These are phyloP conservation scores for Hystrix cristata DNA, from an alignment of 2,113 vertebrate genomes.

Conservation along the genomic window DNA sequence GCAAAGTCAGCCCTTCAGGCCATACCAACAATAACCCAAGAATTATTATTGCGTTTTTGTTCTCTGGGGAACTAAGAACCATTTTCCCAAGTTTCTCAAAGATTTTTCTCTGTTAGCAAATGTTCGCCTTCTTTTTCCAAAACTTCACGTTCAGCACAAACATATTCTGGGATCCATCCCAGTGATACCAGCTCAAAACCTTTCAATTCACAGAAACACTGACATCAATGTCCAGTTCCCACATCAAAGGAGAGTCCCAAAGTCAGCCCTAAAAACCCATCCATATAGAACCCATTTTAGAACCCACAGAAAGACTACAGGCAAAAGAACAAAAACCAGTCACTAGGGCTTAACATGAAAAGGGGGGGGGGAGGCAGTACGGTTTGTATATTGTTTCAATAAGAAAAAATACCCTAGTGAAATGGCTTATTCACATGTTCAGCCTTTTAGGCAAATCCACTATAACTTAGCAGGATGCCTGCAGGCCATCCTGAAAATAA, in stretches of 20 bases:
- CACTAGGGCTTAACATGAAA: conserved; percentile 64
- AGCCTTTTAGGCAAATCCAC: conserved; percentile 70
- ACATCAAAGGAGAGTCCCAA: conserved; percentile 33
- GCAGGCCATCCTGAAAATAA: conserved; percentile 67
- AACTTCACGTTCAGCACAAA: conserved; percentile 46
- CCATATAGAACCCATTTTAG: not conserved
- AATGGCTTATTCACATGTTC: conserved; percentile 79
- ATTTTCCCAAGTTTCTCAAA: conserved; percentile 62
- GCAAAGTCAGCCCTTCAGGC: conserved; percentile 35
- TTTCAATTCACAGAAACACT: not conserved
- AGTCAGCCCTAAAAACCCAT: conserved; percentile 59
- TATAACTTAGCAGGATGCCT: conserved; percentile 67
- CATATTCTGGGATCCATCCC: not conserved
- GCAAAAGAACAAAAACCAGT: conserved; percentile 54
- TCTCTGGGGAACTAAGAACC: conserved; percentile 31
- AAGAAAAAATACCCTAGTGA: conserved; percentile 63
- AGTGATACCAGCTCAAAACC: not conserved
- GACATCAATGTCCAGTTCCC: conserved; percentile 21
- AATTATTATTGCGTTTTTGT: conserved; percentile 23
- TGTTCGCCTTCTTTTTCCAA: conserved; percentile 59
- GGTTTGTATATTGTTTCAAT: conserved; percentile 74
- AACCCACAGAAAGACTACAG: conserved; percentile 39
- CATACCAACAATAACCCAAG: conserved; percentile 19
- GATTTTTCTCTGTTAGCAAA: conserved; percentile 17
- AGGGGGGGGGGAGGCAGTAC: not conserved